phyloP scores from a whole-genome alignment of 2,113 vertebrate species.

The Pollimyrus isidori region DNA sequence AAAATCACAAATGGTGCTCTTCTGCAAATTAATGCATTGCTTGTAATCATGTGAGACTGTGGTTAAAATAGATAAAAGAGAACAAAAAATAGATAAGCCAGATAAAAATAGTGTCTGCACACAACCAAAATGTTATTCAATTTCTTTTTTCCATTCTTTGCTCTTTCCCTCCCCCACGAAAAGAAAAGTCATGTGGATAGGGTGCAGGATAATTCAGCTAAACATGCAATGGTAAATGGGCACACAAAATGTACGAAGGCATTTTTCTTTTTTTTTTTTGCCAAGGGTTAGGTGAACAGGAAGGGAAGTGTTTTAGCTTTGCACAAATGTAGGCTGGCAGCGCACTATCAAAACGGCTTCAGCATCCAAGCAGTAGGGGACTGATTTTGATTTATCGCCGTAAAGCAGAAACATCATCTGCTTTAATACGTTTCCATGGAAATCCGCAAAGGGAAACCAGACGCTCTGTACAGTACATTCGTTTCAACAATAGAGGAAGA shows the following conservation, averaged over 20 bases:
- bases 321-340: constrained; percentile 9
- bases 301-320: constrained; percentile 18
- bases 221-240: neutral
- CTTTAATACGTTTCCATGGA: constrained; percentile 31
- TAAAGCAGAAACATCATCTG: constrained; percentile 16
- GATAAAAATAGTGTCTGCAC: neutral
- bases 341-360: constrained; percentile 12
- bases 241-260: neutral
- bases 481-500: constrained; percentile 5
- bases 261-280: neutral
- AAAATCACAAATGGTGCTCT: neutral
- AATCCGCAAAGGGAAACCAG: constrained; percentile 19
- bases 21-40: neutral
- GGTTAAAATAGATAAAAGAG: neutral
- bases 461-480: constrained; percentile 7
- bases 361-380: constrained; percentile 12
- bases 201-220: neutral
- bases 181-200: neutral
- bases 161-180: neutral
- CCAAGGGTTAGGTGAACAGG: constrained; percentile 17
- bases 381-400: constrained; percentile 20
- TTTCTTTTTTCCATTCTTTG: neutral
- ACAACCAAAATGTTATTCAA: neutral
- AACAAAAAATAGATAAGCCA: neutral
- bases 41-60: neutral